phyloP scores from a whole-genome alignment of 2,888 invertebrate species.

The Dione juno region DNA sequence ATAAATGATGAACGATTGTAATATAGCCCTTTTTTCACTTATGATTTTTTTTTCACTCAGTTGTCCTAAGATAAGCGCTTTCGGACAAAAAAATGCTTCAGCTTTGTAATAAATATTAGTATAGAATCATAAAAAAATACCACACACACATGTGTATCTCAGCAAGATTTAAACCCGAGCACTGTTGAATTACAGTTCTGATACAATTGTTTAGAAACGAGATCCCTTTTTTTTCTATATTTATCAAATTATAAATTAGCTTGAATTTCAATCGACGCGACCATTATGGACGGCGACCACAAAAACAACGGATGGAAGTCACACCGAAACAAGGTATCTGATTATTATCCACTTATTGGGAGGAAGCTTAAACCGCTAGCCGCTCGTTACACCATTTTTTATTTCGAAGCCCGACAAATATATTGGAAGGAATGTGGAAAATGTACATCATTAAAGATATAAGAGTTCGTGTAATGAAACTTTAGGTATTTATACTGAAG shows the following conservation, averaged over 20 bases:
- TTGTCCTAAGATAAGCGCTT: too few relatives aligned
- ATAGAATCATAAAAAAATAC: too few relatives aligned
- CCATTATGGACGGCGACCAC: slow-evolving; percentile 25
- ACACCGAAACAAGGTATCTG: slow-evolving; percentile 65
- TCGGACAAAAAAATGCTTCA: too few relatives aligned
- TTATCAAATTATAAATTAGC: slow-evolving; percentile 44
- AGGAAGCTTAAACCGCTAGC: slow-evolving; percentile 74
- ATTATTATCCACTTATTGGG: slow-evolving; percentile 78
- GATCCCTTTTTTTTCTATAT: too few relatives aligned
- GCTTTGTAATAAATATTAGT: too few relatives aligned
- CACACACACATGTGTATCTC: too few relatives aligned
- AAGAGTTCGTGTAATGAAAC: slow-evolving; percentile 2
- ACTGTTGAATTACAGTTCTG: too few relatives aligned
- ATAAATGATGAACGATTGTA: too few relatives aligned
- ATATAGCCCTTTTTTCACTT: too few relatives aligned
- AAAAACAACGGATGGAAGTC: slow-evolving; percentile 43
- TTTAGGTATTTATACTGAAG: neutral
- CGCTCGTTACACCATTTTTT: slow-evolving; percentile 58
- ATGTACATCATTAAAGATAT: slow-evolving; percentile 23
- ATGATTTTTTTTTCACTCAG: too few relatives aligned
- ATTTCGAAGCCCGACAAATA: slow-evolving; percentile 29
- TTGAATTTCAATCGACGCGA: slow-evolving; percentile 3
- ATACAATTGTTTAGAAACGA: neutral
- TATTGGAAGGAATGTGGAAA: slow-evolving; percentile 19
- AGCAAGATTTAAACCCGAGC: too few relatives aligned